Evolutionary conservation across 2,888 invertebrate species (phyloP), one percentile per base, ranked within the genome.

Genomic region (Amblyjoppa fuscipennis): DNA sequence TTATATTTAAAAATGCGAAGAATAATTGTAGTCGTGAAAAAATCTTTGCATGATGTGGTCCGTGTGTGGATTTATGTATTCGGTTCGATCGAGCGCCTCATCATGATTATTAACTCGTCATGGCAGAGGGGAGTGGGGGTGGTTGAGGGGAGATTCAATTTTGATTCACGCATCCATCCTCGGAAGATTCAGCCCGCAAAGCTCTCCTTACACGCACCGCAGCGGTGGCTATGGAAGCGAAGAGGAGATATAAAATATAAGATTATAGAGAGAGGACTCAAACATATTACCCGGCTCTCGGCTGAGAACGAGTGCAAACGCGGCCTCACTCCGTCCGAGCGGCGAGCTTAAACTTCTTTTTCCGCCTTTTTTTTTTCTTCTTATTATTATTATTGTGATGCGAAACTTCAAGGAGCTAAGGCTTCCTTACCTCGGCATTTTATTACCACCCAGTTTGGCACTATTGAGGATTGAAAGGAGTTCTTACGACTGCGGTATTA

Each of bases 331-430:
- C 20, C 51, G 68, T 73, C 79, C 79, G 45, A 80, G 66, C 59
- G 34, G 73, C 64, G 74, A 77, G 85, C 71, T 77, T 69, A 59
- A 81, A 51, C n/a, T 45, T 31, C 73, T 38, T 69, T 45, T 34
- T 61, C 25, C 25, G 28, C 25, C 66, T 56, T 41, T 20, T 51
- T 51, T 51, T 69, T 64, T 70, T 25, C 31, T 41, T 74, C 56
- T 16, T 83, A 9, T 9, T 41, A 11, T 59, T 73, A 64, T 28
- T 53, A 59, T 53, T 51, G 51, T 0, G 41, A 70, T 13, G 79
- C 9, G 6, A 70, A 74, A 83, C 85, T 77, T 85, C 85, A 85
- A 85, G 80, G 80, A 77, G 85, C 82, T 83, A 68, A 85, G 73
- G 53, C 56, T 64, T 38, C 64, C 71, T 28, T 73, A 28, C 41